Evolutionary conservation across 2,797 vertebrate genomes (phyloP).

Genomic region (Chaetophractus vellerosus): DNA sequence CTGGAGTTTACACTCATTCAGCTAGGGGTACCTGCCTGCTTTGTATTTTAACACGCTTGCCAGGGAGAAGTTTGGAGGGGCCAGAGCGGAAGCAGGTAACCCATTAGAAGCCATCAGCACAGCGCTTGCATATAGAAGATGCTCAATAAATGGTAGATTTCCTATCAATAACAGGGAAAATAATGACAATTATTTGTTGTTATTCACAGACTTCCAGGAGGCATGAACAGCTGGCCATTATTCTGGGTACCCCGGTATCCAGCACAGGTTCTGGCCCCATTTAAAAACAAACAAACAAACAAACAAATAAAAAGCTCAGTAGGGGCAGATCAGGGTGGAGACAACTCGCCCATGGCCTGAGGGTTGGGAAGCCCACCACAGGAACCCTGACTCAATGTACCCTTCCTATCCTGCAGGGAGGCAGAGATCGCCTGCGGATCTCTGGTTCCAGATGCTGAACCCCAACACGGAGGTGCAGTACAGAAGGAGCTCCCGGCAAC

Average conservation of each 20-base stretch:
- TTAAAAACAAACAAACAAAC: too few relatives aligned
- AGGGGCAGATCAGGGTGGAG: not conserved
- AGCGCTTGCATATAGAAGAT: not conserved
- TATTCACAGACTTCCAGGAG: not conserved
- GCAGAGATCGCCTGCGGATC: slow-evolving; percentile 91
- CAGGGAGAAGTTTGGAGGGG: not conserved
- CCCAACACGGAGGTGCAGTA: slow-evolving; percentile 90
- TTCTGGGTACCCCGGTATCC: not conserved
- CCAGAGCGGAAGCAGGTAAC: not conserved
- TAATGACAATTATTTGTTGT: not conserved
- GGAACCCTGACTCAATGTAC: slow-evolving; percentile 87
- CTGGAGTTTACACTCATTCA: not conserved
- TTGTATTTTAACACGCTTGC: not conserved
- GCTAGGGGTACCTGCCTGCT: not conserved
- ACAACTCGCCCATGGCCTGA: not conserved
- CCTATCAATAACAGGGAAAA: not conserved
- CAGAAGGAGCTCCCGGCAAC: slow-evolving; percentile 87
- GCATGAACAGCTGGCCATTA: not conserved
- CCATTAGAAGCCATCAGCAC: not conserved
- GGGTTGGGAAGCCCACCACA: not conserved
- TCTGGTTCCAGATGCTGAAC: slow-evolving; percentile 91
- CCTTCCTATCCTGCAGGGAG: slow-evolving; percentile 90
- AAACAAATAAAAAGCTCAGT: not conserved
- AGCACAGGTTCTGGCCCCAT: not conserved
- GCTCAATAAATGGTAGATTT: not conserved